Evolutionary conservation across 2,797 vertebrate species (phyloP).

Genomic region (Nannoperca obscura): DNA sequence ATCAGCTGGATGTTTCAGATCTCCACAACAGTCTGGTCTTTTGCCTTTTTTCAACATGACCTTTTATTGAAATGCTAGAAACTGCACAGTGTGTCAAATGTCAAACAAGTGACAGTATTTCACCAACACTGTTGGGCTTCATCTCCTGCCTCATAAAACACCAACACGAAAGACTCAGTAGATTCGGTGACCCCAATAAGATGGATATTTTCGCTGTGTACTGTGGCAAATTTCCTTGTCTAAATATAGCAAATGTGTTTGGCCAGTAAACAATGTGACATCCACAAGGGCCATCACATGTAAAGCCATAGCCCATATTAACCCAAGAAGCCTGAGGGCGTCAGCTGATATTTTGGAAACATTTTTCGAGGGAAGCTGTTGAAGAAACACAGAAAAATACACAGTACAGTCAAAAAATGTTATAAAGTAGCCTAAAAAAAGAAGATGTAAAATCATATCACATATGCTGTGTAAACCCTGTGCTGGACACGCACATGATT

Average conservation of each 20-base stretch:
- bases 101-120: constrained; percentile 12
- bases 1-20: background rate
- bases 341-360: background rate
- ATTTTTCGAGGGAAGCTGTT: background rate
- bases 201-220: constrained; percentile 20
- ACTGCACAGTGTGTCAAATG: background rate
- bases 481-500: constrained; percentile 6
- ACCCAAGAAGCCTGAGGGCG: background rate
- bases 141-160: background rate
- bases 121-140: background rate
- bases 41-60: background rate
- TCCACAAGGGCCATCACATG: constrained; percentile 3
- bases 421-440: background rate
- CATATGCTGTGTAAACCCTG: background rate
- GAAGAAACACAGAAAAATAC: background rate
- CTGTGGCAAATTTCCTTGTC: background rate
- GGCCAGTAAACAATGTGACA: constrained; percentile 29
- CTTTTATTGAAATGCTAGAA: constrained; percentile 16
- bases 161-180: background rate
- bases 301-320: constrained; percentile 8
- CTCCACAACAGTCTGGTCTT: background rate
- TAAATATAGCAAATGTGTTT: constrained; percentile 45
- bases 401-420: background rate
- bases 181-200: constrained; percentile 42
- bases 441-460: background rate